A percentile compares a stretch with the other conserved stretches of the same genome.
phyloP scores from a whole-genome alignment of 1,140 invertebrate genomes.

The Matsumurasca onukii region DNA sequence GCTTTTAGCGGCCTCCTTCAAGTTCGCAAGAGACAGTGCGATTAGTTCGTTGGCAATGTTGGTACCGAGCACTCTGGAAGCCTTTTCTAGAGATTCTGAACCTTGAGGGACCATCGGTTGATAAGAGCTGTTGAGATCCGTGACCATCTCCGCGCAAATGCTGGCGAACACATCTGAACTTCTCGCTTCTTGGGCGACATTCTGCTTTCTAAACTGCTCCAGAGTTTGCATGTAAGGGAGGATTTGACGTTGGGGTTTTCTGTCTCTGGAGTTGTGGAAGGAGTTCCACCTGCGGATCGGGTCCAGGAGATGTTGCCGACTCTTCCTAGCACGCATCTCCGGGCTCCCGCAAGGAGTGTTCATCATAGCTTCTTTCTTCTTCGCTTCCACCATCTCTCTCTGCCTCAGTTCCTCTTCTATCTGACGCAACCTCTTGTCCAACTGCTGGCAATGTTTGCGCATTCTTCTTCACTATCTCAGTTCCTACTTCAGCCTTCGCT shows the following conservation, averaged over 20 bases:
- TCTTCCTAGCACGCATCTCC: constrained; percentile 1
- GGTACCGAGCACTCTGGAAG: constrained; percentile 26
- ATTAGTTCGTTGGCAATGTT: constrained; percentile 31
- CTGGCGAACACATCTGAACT: constrained; percentile 15
- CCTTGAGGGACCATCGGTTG: constrained; percentile 19
- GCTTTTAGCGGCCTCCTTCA: constrained; percentile 23
- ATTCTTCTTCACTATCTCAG: constrained; percentile 43
- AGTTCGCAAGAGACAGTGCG: constrained; percentile 25
- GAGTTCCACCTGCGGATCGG: constrained; percentile 58
- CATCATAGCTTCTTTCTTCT: constrained; percentile 23
- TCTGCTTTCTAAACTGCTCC: constrained; percentile 24
- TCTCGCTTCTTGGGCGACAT: constrained; percentile 6
- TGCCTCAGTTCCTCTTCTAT: constrained; percentile 21
- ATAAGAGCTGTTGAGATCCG: constrained; percentile 7
- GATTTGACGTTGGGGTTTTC: constrained; percentile 24
- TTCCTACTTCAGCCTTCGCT: constrained; percentile 25
- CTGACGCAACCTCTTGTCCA: constrained; percentile 35
- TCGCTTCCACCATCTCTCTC: constrained; percentile 19
- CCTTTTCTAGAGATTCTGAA: constrained; percentile 20
- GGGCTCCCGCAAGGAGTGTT: constrained; percentile 24
- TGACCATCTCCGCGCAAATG: constrained; percentile 12
- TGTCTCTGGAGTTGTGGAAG: constrained; percentile 49
- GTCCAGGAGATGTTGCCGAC: constrained; percentile 38
- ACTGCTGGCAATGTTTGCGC: constrained; percentile 50
- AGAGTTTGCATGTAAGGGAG: constrained; percentile 39